Evolutionary conservation across 2,888 invertebrate species (phyloP), one percentile per base, ranked within the genome.

Genomic region (Lasioglossum oenotherae): DNA sequence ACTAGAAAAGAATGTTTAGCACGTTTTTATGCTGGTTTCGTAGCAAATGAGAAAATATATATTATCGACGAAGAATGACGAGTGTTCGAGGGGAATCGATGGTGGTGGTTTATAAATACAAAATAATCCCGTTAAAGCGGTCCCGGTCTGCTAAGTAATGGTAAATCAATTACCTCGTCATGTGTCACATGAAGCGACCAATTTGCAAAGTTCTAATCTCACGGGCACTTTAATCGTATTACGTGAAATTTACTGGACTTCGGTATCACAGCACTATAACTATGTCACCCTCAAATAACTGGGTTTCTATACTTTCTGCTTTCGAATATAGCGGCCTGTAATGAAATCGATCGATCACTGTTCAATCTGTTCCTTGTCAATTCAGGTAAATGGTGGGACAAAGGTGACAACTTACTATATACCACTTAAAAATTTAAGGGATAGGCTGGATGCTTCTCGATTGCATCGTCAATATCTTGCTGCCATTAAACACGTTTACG

Each of bases 171-270:
- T 67, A 73, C 72, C n/a, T 76, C 69, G 83, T 60, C 73, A 38
- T 46, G 46, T 78, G 80, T 78, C 84, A 78, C 60, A 71, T 23
- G 80, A 57, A 73, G 71, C 75, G 74, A 49, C 72, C 80, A 84
- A 86, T 86, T 78, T 57, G 67, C 80, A 46, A 84, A 84, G 74
- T 86, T 84, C 85, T 86, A 84, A 86, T 84, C 80, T 60, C 78
- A 31, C 78, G 80, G 72, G n/a, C 77, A 72, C 74, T 84, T 86
- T 86, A 86, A 86, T 84, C 78, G 84, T 35, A 80, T 86, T 84
- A 84, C 16, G 46, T 38, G 35, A 23, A 78, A 80, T 80, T 84
- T 84, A 78, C 86, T 57, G 75, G 81, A 86, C 80, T 74, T 84
- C 64, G 23, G 53, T 74, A 71, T 77, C 74, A 69, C 85, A 53